Evolutionary conservation across 2,797 vertebrate genomes (phyloP).

Genomic region (Stomatorhinus walkeri): DNA sequence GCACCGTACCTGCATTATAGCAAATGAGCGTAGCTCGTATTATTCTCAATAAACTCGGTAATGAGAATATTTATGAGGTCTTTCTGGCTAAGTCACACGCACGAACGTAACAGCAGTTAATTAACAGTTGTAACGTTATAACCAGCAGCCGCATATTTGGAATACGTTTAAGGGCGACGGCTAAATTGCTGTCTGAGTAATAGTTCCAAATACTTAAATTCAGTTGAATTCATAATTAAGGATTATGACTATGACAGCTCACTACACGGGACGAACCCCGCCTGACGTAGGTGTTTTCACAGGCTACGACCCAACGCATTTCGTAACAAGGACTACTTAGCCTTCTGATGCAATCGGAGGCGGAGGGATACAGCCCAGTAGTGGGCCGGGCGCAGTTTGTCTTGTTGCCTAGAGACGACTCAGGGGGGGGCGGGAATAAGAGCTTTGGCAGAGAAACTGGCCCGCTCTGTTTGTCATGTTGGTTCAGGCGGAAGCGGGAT

Average conservation of each 20-base stretch:
- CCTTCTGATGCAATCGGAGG: conserved; percentile 65
- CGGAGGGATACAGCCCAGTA: conserved; percentile 67
- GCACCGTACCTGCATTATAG: background rate
- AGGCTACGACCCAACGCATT: conserved; percentile 17
- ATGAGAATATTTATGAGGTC: background rate
- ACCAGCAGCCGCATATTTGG: background rate
- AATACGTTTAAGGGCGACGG: background rate
- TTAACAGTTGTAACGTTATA: background rate
- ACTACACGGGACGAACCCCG: background rate
- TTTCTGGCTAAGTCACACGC: background rate
- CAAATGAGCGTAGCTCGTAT: background rate
- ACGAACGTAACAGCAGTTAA: background rate
- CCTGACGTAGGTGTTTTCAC: background rate
- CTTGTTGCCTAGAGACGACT: conserved; percentile 78
- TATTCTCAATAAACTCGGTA: background rate
- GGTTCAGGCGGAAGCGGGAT: conserved; percentile 41
- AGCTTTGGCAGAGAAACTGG: conserved; percentile 43
- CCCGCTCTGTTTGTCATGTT: conserved; percentile 45
- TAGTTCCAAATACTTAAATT: background rate
- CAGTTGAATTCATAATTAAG: background rate
- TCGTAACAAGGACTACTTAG: conserved; percentile 49
- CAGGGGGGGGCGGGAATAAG: conserved; percentile 45
- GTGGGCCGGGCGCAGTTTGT: conserved; percentile 61
- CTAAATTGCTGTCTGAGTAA: background rate
- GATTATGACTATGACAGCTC: background rate